phyloP scores from a whole-genome alignment of 2,797 vertebrate genomes.

The Trematomus bernacchii region DNA sequence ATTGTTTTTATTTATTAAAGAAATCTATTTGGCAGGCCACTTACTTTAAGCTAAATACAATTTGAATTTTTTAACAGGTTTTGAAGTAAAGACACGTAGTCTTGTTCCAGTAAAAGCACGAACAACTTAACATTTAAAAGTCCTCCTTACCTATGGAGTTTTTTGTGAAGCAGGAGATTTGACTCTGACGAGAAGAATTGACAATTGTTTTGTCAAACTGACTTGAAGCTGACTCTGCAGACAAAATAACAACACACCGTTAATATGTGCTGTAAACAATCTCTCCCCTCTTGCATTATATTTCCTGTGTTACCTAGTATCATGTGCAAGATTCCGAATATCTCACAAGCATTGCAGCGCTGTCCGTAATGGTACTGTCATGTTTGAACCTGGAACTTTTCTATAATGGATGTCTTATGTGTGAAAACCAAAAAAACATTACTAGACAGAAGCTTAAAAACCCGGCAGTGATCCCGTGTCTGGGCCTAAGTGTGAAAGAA shows the following conservation, averaged over 20 bases:
- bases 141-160: no score
- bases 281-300: constrained; percentile 3
- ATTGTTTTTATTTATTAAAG: neutral
- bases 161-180: neutral
- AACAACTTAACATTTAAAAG: neutral
- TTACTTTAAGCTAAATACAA: neutral
- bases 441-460: constrained; percentile 23
- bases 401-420: constrained; percentile 12
- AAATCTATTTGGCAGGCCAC: neutral
- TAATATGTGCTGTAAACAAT: neutral
- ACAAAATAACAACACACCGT: constrained; percentile 16
- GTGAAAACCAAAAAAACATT: constrained; percentile 26
- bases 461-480: constrained; percentile 15
- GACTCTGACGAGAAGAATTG: neutral
- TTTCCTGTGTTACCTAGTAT: constrained; percentile 6
- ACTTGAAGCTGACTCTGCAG: neutral
- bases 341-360: constrained; percentile 2
- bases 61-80: no score
- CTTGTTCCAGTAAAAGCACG: no score
- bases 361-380: neutral
- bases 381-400: constrained; percentile 31
- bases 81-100: neutral
- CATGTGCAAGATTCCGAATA: neutral
- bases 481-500: constrained; percentile 30
- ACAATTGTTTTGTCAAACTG: neutral